A percentile compares a stretch with the other conserved stretches of the same genome.
These are phyloP conservation scores for Hirtodrosophila duncani DNA, from an alignment of 2,888 invertebrate genomes.

Conservation along the genomic window DNA sequence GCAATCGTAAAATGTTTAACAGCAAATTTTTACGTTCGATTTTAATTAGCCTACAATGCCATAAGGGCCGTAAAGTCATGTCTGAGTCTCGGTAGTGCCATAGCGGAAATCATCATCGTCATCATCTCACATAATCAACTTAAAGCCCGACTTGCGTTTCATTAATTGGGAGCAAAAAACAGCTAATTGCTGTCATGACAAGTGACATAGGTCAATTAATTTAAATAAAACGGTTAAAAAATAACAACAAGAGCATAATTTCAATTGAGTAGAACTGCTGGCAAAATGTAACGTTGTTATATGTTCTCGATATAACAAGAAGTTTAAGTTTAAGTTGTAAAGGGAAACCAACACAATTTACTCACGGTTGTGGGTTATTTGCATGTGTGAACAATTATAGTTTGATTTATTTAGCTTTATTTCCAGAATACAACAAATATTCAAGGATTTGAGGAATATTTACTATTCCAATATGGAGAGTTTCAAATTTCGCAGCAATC, in stretches of 20 bases:
- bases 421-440: no score
- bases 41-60: constrained; percentile 63
- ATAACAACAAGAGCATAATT: constrained; percentile 30
- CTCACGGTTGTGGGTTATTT: no score
- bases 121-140: constrained; percentile 40
- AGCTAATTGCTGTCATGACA: constrained; percentile 66
- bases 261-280: constrained; percentile 1
- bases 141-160: constrained; percentile 31
- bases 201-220: constrained; percentile 65
- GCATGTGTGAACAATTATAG: no score
- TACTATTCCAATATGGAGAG: no score
- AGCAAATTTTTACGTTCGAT: constrained; percentile 47
- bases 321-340: no score
- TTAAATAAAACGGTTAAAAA: constrained; percentile 62
- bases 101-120: constrained; percentile 38
- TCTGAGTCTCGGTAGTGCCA: no score
- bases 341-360: no score
- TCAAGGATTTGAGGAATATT: no score
- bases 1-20: constrained; percentile 49
- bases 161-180: constrained; percentile 50
- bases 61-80: constrained; percentile 48
- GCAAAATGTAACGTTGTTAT: constrained; percentile 1
- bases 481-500: no score
- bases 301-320: no score
- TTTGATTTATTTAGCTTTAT: no score